phyloP scores from a whole-genome alignment of 2,888 invertebrate genomes.

The Plebejus anna region DNA sequence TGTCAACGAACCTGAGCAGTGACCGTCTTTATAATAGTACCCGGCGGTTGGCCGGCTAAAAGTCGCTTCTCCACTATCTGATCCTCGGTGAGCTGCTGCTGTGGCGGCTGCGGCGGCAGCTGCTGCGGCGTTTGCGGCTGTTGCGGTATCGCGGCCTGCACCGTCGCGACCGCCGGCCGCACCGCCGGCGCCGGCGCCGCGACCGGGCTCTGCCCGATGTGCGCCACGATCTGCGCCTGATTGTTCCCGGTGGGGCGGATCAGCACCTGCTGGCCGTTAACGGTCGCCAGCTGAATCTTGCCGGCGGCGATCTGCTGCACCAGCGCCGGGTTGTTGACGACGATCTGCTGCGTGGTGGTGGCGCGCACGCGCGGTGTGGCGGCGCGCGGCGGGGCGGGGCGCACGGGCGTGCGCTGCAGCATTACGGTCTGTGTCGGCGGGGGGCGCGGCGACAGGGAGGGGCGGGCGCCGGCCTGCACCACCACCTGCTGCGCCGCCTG shows the following conservation, averaged over 20 bases:
- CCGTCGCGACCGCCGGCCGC: slow-evolving; percentile 40
- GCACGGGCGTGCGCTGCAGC: slow-evolving; percentile 53
- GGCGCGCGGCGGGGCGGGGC: slow-evolving; percentile 50
- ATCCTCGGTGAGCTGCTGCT: slow-evolving; percentile 63
- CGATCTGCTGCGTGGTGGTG: slow-evolving; percentile 82
- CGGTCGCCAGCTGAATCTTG: slow-evolving; percentile 90
- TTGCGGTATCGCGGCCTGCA: slow-evolving; percentile 41
- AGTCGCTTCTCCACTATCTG: slow-evolving; percentile 85
- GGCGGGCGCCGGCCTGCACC: slow-evolving; percentile 35
- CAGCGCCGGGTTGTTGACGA: slow-evolving; percentile 87
- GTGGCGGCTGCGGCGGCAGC: slow-evolving; percentile 41
- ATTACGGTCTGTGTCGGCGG: slow-evolving; percentile 56
- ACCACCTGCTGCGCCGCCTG: slow-evolving; percentile 38
- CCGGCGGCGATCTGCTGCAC: slow-evolving; percentile 91
- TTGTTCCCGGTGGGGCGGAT: slow-evolving; percentile 89
- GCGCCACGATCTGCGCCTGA: slow-evolving; percentile 88
- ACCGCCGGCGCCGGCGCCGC: slow-evolving; percentile 39
- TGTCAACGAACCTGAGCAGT: slow-evolving; percentile 83
- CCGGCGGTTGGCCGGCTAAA: slow-evolving; percentile 89
- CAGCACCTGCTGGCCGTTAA: slow-evolving; percentile 91
- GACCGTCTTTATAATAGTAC: slow-evolving; percentile 92
- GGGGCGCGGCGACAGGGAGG: slow-evolving; percentile 48
- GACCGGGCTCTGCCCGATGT: slow-evolving; percentile 81
- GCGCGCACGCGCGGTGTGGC: slow-evolving; percentile 53
- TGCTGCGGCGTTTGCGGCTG: slow-evolving; percentile 44